Conservation (phyloP, 2,113 vertebrate genomes). For the Daboia siamensis region DNA sequence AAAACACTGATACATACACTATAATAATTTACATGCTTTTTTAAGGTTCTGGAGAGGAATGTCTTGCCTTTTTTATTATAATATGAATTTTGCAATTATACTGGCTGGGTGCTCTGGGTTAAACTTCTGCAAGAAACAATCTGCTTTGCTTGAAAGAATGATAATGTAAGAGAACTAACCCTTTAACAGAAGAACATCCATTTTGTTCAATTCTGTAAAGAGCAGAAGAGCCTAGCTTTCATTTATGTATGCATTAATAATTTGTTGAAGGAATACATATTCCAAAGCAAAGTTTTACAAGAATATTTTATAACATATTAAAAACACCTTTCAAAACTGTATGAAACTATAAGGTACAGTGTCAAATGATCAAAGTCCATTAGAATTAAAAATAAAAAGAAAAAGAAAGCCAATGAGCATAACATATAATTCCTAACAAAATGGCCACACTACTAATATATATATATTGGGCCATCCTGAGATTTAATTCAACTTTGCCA, state of each 20-base stretch:
- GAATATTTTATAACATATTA: neutral
- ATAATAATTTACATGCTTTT: conserved; percentile 18
- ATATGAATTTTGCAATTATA: neutral
- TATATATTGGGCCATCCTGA: neutral
- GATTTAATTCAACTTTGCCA: neutral
- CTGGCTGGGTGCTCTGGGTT: neutral
- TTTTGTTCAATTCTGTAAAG: neutral
- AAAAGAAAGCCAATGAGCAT: neutral
- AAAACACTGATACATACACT: neutral
- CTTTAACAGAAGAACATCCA: neutral
- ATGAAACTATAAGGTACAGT: neutral
- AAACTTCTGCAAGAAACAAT: neutral
- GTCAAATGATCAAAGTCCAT: neutral
- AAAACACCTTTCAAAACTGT: neutral
- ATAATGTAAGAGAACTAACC: neutral
- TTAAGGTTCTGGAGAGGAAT: neutral
- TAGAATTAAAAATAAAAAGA: neutral
- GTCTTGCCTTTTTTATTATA: neutral
- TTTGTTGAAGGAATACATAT: neutral
- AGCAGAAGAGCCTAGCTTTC: neutral
- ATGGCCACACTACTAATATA: neutral
- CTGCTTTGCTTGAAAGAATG: neutral
- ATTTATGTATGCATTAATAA: neutral
- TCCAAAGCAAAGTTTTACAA: neutral
- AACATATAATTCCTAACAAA: neutral